phyloP scores from a whole-genome alignment of 2,113 vertebrate genomes.

The Spilogale gracilis region DNA sequence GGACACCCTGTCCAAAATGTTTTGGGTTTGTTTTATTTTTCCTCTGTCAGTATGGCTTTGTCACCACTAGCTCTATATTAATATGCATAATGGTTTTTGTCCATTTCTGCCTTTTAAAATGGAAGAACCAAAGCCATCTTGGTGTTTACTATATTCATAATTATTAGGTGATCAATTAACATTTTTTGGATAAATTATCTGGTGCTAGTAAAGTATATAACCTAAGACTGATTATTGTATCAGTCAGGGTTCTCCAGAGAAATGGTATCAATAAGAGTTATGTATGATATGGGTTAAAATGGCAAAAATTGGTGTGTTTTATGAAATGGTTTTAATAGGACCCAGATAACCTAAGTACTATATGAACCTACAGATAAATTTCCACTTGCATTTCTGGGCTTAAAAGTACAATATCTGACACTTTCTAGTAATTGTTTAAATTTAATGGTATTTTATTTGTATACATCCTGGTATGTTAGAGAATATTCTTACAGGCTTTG shows the following conservation, averaged over 20 bases:
- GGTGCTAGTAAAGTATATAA: not conserved
- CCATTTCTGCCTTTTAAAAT: not conserved
- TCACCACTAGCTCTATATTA: not conserved
- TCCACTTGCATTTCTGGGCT: not conserved
- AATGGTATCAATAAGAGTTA: not conserved
- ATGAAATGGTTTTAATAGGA: not conserved
- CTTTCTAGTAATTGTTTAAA: not conserved
- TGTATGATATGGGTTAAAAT: not conserved
- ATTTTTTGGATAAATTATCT: not conserved
- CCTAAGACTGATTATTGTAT: not conserved
- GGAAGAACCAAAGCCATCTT: not conserved
- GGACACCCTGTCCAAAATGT: not conserved
- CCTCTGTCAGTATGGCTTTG: not conserved
- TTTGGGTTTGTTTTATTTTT: not conserved
- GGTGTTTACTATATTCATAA: not conserved
- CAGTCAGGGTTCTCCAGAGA: not conserved
- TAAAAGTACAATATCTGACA: not conserved
- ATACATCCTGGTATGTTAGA: not conserved
- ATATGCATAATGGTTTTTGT: not conserved
- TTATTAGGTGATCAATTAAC: not conserved
- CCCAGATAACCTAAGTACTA: not conserved
- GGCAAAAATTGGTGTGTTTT: not conserved
- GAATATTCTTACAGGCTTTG: not conserved
- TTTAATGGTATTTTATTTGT: conserved; percentile 4
- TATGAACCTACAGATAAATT: not conserved